Evolutionary conservation across 2,888 invertebrate species (phyloP).

Genomic region (Iphiclides podalirius): DNA sequence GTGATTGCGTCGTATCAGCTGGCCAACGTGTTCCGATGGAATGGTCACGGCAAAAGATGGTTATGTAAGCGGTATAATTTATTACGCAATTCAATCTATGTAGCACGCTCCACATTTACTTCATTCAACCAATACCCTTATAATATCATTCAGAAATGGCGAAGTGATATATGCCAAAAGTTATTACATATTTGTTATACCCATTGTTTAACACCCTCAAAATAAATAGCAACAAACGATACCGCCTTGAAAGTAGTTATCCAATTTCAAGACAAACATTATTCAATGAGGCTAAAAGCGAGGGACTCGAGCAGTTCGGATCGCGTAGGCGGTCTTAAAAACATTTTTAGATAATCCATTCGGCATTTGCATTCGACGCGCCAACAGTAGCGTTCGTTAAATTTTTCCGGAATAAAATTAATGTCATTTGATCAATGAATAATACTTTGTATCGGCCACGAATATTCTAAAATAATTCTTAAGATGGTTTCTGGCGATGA

Average conservation of each 20-base stretch:
- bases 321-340: slow-evolving; percentile 14
- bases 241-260: slow-evolving; percentile 26
- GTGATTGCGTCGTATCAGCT: slow-evolving; percentile 25
- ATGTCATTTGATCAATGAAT: not conserved
- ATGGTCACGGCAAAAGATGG: not conserved
- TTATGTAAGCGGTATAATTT: not conserved
- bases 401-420: not conserved
- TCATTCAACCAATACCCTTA: too few relatives aligned
- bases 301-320: slow-evolving; percentile 12
- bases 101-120: too few relatives aligned
- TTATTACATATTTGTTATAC: too few relatives aligned
- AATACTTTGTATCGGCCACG: slow-evolving; percentile 3
- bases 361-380: slow-evolving; percentile 3
- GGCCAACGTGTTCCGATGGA: not conserved
- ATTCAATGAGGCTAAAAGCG: slow-evolving; percentile 26
- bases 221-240: not conserved
- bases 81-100: too few relatives aligned
- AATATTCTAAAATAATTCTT: not conserved
- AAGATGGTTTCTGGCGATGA: slow-evolving; percentile 8
- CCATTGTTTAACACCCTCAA: not conserved
- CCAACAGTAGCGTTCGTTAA: slow-evolving; percentile 1
- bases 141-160: too few relatives aligned
- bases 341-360: slow-evolving; percentile 19
- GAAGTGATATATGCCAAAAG: too few relatives aligned
- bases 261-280: slow-evolving; percentile 28